Evolutionary conservation across 2,113 vertebrate genomes (phyloP).

Genomic region (Tragulus kanchil): DNA sequence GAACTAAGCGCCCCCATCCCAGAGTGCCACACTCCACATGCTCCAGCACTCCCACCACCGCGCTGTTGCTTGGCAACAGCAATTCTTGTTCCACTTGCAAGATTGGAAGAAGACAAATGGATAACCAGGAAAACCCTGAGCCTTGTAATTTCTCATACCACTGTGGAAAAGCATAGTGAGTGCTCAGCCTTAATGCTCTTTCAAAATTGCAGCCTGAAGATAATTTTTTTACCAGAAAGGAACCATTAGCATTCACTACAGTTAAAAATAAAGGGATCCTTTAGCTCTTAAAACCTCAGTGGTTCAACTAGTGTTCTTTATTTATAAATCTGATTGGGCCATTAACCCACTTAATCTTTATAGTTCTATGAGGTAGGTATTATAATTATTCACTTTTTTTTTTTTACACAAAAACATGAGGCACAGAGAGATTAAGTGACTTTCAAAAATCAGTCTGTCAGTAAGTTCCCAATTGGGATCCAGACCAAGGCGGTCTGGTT

Average conservation of each 20-base stretch:
- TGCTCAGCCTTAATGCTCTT: conserved; percentile 63
- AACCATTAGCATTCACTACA: conserved; percentile 50
- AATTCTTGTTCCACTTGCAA: conserved; percentile 73
- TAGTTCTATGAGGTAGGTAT: neutral
- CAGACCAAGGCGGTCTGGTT: neutral
- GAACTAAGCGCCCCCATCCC: conserved; percentile 3
- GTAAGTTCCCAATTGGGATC: neutral
- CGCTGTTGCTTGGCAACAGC: conserved; percentile 88
- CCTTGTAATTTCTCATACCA: conserved; percentile 84
- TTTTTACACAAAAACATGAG: neutral
- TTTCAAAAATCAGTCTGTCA: neutral
- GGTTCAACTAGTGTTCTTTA: neutral
- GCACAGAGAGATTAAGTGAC: neutral
- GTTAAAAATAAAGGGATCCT: neutral
- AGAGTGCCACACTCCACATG: conserved; percentile 53
- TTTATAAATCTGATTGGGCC: conserved; percentile 44
- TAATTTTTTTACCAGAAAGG: conserved; percentile 81
- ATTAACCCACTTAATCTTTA: no score
- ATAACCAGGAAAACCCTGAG: conserved; percentile 78
- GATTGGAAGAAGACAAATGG: conserved; percentile 83
- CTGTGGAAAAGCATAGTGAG: conserved; percentile 78
- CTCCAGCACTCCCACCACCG: conserved; percentile 45
- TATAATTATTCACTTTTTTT: neutral
- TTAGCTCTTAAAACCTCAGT: neutral
- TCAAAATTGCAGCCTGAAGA: conserved; percentile 82